phyloP scores from a whole-genome alignment of 2,113 vertebrate genomes.

The Upupa epops region DNA sequence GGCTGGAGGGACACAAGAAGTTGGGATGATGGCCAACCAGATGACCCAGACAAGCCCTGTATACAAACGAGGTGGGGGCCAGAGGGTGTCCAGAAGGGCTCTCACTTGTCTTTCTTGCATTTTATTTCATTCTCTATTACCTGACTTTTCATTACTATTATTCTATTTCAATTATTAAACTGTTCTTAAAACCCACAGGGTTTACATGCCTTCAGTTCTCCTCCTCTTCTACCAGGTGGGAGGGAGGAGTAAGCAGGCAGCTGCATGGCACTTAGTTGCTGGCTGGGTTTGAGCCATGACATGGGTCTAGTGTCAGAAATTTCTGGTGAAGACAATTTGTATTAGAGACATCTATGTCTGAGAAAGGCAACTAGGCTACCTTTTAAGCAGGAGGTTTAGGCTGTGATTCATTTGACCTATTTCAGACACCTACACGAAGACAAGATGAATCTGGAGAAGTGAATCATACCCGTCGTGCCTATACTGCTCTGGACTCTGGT shows the following conservation, averaged over 20 bases:
- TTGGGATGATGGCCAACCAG: neutral
- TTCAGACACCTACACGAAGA: slow-evolving; percentile 56
- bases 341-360: neutral
- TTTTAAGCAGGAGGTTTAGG: slow-evolving; percentile 3
- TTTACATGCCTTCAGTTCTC: neutral
- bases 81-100: neutral
- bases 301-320: neutral
- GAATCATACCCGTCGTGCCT: neutral
- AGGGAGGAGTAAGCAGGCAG: neutral
- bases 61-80: no score
- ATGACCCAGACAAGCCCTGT: no score
- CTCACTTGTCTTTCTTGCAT: neutral
- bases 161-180: neutral
- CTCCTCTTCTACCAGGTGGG: neutral
- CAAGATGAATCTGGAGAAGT: slow-evolving; percentile 34
- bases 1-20: neutral
- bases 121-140: neutral
- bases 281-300: neutral
- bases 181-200: neutral
- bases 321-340: neutral
- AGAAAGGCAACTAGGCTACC: neutral
- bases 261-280: neutral
- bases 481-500: neutral
- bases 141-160: neutral
- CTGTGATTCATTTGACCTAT: slow-evolving; percentile 63